Conservation (phyloP, 1,140 invertebrate genomes). For the Bursaphelenchus mucronatus region DNA sequence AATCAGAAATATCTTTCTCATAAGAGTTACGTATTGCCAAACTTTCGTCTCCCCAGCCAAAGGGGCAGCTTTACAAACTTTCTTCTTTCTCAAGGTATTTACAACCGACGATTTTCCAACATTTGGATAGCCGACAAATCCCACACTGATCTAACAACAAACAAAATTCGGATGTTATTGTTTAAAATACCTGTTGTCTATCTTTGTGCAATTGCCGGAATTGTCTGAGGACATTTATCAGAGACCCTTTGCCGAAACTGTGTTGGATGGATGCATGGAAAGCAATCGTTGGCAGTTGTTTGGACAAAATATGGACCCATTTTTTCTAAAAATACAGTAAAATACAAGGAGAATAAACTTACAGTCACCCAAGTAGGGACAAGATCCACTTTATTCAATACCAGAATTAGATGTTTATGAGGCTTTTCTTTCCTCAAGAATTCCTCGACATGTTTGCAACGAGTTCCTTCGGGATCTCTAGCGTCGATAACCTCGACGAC, state of each 20-base stretch:
- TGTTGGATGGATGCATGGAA: conserved; percentile 96
- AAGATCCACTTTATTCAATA: conserved; percentile 86
- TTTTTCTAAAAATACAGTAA: conserved; percentile 62
- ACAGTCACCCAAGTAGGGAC: conserved; percentile 92
- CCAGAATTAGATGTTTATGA: conserved; percentile 88
- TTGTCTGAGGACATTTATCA: conserved; percentile 91
- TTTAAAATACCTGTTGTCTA: conserved; percentile 39
- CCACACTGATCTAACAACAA: conserved; percentile 96
- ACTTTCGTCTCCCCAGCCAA: conserved; percentile 99
- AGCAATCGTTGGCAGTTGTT: conserved; percentile 92
- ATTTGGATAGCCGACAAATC: conserved; percentile 98
- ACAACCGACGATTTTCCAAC: conserved; percentile 97
- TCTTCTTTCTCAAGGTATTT: conserved; percentile 87
- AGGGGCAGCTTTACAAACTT: conserved; percentile 92
- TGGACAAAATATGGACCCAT: conserved; percentile 86
- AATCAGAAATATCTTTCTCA: conserved; percentile 92
- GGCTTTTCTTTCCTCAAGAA: conserved; percentile 82
- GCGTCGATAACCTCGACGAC: conserved; percentile 72
- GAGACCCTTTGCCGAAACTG: conserved; percentile 94
- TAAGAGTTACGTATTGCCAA: conserved; percentile 81
- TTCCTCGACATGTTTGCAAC: conserved; percentile 85
- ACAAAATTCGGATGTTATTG: not conserved
- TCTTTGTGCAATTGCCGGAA: conserved; percentile 73
- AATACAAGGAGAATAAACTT: conserved; percentile 33
- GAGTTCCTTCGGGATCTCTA: conserved; percentile 70